Evolutionary conservation across 2,113 vertebrate genomes (phyloP).

Genomic region (Crotalus horridus): DNA sequence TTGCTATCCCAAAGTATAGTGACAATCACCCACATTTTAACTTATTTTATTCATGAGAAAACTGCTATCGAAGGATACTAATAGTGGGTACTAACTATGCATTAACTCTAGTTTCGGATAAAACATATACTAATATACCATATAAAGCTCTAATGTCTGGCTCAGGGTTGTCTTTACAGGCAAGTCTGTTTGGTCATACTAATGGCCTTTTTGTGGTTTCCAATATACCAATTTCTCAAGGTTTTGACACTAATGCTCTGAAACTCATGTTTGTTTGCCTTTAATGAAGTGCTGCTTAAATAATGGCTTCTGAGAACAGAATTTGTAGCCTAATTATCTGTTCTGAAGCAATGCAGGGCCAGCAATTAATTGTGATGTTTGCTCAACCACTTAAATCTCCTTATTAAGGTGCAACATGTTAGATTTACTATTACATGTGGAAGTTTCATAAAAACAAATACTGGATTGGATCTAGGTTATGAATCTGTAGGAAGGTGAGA

Average conservation of each 20-base stretch:
- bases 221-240: not conserved
- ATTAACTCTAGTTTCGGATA: not conserved
- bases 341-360: not conserved
- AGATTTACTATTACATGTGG: slow-evolving; percentile 12
- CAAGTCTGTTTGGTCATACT: not conserved
- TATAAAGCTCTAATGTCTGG: not conserved
- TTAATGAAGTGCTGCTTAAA: not conserved
- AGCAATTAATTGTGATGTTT: not conserved
- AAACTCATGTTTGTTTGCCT: slow-evolving; percentile 1
- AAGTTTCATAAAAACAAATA: not conserved
- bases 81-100: not conserved
- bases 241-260: not conserved
- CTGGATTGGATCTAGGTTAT: not conserved
- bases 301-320: not conserved
- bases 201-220: not conserved
- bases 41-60: not conserved
- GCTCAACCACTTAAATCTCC: not conserved
- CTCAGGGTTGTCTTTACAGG: too few species aligned
- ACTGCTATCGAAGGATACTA: not conserved
- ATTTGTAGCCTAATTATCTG: slow-evolving; percentile 11
- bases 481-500: slow-evolving; percentile 2
- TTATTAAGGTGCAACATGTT: not conserved
- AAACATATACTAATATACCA: not conserved
- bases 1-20: not conserved
- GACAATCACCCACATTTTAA: not conserved